Conservation (phyloP, 1,140 invertebrate species). For the Meloidogyne hapla region DNA sequence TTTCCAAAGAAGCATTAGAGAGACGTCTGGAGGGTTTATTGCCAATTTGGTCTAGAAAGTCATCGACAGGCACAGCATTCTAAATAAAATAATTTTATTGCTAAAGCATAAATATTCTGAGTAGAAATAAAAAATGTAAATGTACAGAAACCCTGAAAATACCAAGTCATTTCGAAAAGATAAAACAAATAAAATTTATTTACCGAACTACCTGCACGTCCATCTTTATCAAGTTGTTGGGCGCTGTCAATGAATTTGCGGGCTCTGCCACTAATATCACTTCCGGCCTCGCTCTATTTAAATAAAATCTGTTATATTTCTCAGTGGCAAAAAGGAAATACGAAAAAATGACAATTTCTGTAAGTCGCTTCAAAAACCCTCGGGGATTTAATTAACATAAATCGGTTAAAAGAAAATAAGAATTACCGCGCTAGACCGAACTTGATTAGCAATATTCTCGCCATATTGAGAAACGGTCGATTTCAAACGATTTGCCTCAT, state of each 20-base stretch:
- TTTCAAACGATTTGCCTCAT: conserved; percentile 40
- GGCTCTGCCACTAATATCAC: conserved; percentile 37
- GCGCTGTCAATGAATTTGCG: conserved; percentile 17
- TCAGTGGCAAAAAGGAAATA: too few relatives aligned
- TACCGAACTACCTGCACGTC: conserved; percentile 4
- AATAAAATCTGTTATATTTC: too few relatives aligned
- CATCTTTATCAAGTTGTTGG: conserved; percentile 32
- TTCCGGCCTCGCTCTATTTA: conserved; percentile 47
- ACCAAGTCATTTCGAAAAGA: too few relatives aligned
- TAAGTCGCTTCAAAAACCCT: too few relatives aligned
- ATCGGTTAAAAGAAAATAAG: conserved; percentile 5
- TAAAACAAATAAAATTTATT: neutral
- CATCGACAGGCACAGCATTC: neutral
- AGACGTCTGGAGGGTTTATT: conserved; percentile 22
- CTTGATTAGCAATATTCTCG: conserved; percentile 45
- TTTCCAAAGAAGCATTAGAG: conserved; percentile 39
- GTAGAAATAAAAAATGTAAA: neutral
- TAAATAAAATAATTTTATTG: neutral
- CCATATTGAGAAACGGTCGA: conserved; percentile 44
- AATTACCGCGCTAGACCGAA: conserved; percentile 39
- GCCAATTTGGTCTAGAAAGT: neutral
- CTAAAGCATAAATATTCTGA: too few relatives aligned
- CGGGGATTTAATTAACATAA: too few relatives aligned
- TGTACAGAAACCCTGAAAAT: too few relatives aligned
- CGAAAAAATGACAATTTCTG: too few relatives aligned